Conservation (phyloP, 2,113 vertebrate species). For the Engraulis encrasicolus region DNA sequence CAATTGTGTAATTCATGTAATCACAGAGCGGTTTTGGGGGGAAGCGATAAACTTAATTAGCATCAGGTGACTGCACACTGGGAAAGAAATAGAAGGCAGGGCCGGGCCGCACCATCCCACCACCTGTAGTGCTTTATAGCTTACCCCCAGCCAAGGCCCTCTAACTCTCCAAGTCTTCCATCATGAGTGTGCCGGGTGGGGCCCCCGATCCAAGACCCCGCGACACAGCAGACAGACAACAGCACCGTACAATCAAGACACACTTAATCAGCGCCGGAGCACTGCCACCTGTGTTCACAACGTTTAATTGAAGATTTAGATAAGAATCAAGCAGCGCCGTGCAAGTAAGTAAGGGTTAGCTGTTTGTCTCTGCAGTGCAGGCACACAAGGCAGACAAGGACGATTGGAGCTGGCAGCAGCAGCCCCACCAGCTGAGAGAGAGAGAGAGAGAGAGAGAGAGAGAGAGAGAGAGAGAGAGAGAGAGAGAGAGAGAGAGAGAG, state of each 20-base stretch:
- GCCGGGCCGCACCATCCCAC: neutral
- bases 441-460: too few species aligned
- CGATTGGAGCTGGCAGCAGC: slow-evolving; percentile 25
- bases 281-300: neutral
- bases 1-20: slow-evolving; percentile 57
- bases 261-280: neutral
- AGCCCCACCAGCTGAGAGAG: too few species aligned
- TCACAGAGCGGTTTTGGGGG: slow-evolving; percentile 51
- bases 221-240: too few species aligned
- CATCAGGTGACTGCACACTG: slow-evolving; percentile 51
- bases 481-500: too few species aligned
- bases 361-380: neutral
- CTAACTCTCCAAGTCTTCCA: neutral
- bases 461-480: too few species aligned
- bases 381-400: neutral
- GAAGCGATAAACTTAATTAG: slow-evolving; percentile 51
- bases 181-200: neutral
- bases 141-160: neutral
- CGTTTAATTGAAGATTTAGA: neutral
- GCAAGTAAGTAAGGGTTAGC: neutral
- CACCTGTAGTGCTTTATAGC: neutral
- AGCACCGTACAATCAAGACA: neutral
- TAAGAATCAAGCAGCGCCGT: neutral
- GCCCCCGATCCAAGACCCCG: neutral
- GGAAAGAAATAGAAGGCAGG: neutral